phyloP scores from a whole-genome alignment of 2,113 vertebrate genomes.

The Neogobius melanostomus region DNA sequence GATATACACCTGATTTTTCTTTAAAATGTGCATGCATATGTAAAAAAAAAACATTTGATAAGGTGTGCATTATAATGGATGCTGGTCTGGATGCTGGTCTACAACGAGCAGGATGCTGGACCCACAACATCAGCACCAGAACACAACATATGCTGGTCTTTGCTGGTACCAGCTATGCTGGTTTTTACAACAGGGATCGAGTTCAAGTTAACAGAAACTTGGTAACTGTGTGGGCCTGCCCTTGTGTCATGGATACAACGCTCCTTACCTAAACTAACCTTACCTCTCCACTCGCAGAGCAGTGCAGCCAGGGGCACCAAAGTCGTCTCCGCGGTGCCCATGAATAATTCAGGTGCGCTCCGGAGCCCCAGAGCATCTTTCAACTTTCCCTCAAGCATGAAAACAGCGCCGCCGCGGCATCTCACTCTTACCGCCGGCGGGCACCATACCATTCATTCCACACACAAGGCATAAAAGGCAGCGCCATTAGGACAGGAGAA shows the following conservation, averaged over 20 bases:
- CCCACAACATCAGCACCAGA: no score
- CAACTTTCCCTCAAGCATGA: conserved; percentile 50
- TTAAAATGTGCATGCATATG: no score
- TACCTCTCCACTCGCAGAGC: conserved; percentile 31
- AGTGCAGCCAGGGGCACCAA: conserved; percentile 35
- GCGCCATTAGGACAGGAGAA: conserved; percentile 44
- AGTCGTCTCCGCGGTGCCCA: conserved; percentile 43
- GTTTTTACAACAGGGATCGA: no score
- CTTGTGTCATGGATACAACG: conserved; percentile 12
- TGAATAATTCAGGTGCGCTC: conserved; percentile 61
- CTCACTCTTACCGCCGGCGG: conserved; percentile 31
- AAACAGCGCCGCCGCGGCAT: conserved; percentile 35
- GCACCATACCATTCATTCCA: conserved; percentile 33
- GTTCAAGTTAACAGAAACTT: neutral
- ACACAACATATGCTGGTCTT: no score
- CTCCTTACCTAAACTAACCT: conserved; percentile 41
- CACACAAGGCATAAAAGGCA: conserved; percentile 49
- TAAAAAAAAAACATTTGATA: no score
- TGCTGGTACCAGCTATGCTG: no score
- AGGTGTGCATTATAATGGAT: no score
- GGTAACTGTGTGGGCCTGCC: neutral
- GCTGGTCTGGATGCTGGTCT: no score
- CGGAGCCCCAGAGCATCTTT: conserved; percentile 42
- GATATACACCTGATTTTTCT: no score
- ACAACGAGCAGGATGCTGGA: no score